These are phyloP conservation scores for Pleuronectes platessa DNA, from an alignment of 2,113 vertebrate genomes.

Conservation along the genomic window DNA sequence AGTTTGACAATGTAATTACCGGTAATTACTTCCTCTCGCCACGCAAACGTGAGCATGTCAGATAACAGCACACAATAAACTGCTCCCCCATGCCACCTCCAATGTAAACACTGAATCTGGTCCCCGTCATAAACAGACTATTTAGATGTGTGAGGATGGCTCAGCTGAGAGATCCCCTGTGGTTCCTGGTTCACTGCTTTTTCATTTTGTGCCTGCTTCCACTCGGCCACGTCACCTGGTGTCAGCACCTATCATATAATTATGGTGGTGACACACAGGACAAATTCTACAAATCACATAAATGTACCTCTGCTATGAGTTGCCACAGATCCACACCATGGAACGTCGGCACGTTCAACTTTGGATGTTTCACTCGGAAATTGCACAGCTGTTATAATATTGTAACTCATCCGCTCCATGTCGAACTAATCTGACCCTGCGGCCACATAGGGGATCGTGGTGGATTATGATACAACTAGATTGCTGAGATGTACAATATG, in stretches of 20 bases:
- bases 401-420: no score
- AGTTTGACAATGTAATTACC: neutral
- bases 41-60: neutral
- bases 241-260: neutral
- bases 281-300: neutral
- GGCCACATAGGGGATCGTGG: no score
- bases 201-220: neutral
- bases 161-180: neutral
- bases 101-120: neutral
- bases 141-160: neutral
- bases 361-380: no score
- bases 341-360: no score
- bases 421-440: no score
- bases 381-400: no score
- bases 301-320: neutral
- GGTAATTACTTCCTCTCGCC: conserved; percentile 1
- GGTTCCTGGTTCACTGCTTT: neutral
- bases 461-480: no score
- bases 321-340: neutral
- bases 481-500: no score
- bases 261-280: neutral
- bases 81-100: neutral
- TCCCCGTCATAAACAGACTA: neutral
- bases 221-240: neutral
- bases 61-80: conserved; percentile 6